Evolutionary conservation across 92 coral and sea anemone genomes (phyloP).

Genomic region (Phenganax marumi): DNA sequence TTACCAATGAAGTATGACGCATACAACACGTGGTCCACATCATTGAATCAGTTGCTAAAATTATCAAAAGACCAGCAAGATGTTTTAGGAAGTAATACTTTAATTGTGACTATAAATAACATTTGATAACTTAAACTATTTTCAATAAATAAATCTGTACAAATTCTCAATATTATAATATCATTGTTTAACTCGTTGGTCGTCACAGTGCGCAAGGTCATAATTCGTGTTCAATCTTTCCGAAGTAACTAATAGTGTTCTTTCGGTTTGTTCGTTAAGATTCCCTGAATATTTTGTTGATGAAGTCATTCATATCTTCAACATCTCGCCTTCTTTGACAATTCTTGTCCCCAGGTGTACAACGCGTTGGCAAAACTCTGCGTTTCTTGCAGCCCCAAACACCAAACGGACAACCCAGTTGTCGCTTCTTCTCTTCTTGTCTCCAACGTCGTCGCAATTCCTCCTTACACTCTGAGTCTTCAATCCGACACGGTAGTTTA

Average conservation of each 20-base stretch:
- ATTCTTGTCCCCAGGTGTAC: neutral
- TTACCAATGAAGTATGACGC: too few relatives aligned
- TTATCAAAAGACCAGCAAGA: neutral
- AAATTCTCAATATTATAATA: neutral
- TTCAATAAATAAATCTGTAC: slow-evolving; percentile 11
- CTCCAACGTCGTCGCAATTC: neutral
- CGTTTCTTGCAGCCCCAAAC: slow-evolving; percentile 29
- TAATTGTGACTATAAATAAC: slow-evolving; percentile 12
- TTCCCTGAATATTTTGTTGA: slow-evolving; percentile 16
- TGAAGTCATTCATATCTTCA: slow-evolving; percentile 17
- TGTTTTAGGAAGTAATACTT: slow-evolving; percentile 19
- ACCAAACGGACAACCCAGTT: slow-evolving; percentile 37
- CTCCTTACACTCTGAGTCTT: neutral
- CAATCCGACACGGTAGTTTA: neutral
- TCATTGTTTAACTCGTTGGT: neutral
- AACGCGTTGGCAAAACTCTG: neutral
- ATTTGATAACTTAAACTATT: neutral
- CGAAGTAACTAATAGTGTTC: neutral
- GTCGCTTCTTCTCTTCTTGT: slow-evolving; percentile 12
- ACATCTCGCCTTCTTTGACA: neutral
- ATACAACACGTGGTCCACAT: neutral
- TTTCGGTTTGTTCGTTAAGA: neutral
- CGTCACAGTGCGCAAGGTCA: neutral
- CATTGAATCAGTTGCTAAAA: slow-evolving; percentile 24
- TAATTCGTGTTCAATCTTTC: neutral